Conservation (phyloP, 2,113 vertebrate species). For the Phrynocephalus versicolor region DNA sequence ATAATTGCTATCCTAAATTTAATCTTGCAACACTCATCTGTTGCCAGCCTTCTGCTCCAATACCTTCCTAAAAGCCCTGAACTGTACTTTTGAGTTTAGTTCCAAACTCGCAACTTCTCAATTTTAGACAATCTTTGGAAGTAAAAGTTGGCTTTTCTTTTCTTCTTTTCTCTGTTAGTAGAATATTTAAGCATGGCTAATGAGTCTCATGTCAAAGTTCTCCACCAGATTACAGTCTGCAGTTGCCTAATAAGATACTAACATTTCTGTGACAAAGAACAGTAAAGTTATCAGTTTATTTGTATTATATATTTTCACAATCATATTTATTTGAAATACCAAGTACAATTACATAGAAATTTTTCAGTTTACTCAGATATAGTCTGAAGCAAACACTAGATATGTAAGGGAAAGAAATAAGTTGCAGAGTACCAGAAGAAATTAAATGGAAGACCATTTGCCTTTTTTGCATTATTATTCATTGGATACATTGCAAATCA, state of each 20-base stretch:
- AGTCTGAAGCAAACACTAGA: background rate
- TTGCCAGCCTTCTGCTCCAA: conserved; percentile 57
- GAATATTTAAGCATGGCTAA: background rate
- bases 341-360: conserved; percentile 5
- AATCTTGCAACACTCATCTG: conserved; percentile 52
- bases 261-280: background rate
- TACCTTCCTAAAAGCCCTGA: conserved; percentile 60
- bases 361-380: background rate
- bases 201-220: background rate
- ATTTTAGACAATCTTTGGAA: background rate
- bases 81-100: conserved; percentile 40
- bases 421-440: background rate
- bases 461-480: background rate
- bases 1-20: conserved; percentile 66
- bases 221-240: background rate
- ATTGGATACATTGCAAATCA: background rate
- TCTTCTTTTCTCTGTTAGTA: background rate
- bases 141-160: background rate
- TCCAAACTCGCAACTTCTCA: conserved; percentile 27
- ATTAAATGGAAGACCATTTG: background rate
- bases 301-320: background rate
- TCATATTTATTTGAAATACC: conserved; percentile 26
- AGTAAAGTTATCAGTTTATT: background rate
- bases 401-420: background rate
- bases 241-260: background rate